These are phyloP conservation scores for Psilopsiagon aurifrons DNA, from an alignment of 2,113 vertebrate genomes.

Conservation along the genomic window DNA sequence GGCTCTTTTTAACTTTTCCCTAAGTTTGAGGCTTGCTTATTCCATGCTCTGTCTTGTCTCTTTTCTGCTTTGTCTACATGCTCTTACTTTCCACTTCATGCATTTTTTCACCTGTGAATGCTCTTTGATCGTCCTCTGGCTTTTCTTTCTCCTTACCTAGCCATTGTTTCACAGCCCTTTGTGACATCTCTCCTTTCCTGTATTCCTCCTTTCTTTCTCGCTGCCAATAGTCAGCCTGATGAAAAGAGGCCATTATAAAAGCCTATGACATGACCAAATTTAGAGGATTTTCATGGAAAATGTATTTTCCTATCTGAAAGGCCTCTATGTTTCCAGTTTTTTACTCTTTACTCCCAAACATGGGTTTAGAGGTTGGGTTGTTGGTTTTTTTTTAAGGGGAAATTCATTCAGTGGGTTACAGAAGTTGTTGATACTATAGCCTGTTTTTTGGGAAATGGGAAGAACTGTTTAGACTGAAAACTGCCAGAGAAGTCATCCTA, in stretches of 20 bases:
- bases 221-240: not conserved
- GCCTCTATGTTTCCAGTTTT: not conserved
- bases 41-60: fast-evolving
- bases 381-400: not conserved
- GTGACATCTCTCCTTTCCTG: not conserved
- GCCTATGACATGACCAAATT: not conserved
- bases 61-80: not conserved
- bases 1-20: not conserved
- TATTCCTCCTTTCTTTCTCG: not conserved
- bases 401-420: not conserved
- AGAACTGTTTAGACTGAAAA: not conserved
- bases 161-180: fast-evolving
- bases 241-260: not conserved
- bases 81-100: not conserved
- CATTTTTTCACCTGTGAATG: not conserved
- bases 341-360: not conserved
- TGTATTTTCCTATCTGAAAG: not conserved
- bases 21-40: not conserved
- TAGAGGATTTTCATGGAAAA: not conserved
- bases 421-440: not conserved
- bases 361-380: not conserved
- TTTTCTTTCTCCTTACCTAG: not conserved
- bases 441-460: not conserved
- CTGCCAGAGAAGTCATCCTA: not conserved
- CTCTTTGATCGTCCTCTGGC: not conserved